phyloP scores from a whole-genome alignment of 37 sponge, comb jelly and placozoan genomes.

The Haliclona indistincta region DNA sequence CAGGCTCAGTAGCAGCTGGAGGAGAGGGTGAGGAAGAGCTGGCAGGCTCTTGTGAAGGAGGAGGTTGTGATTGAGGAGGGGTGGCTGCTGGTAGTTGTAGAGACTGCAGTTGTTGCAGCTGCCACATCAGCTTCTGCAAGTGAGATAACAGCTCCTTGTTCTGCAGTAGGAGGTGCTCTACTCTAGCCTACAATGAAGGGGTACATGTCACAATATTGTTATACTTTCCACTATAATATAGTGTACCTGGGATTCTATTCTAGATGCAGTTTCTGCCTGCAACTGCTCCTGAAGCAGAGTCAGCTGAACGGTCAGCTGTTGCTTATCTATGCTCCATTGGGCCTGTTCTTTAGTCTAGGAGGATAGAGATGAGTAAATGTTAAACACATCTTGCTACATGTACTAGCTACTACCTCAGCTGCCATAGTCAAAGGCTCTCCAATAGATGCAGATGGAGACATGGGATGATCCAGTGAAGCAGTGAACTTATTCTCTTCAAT shows the following conservation, averaged over 20 bases:
- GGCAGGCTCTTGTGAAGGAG: neutral
- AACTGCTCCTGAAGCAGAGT: conserved; percentile 62
- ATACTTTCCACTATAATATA: neutral
- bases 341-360: neutral
- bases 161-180: conserved; percentile 75
- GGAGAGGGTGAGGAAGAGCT: neutral
- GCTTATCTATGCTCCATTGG: conserved; percentile 19
- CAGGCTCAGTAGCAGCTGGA: neutral
- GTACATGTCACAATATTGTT: neutral
- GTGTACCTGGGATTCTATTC: conserved; percentile 81
- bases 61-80: neutral
- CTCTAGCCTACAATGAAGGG: conserved; percentile 53
- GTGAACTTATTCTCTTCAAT: conserved; percentile 58
- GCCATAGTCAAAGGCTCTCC: conserved; percentile 44
- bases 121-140: conserved; percentile 72
- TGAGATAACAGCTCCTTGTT: conserved; percentile 84
- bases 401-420: conserved; percentile 39
- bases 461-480: neutral
- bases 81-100: neutral
- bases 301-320: conserved; percentile 42
- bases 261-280: conserved; percentile 59
- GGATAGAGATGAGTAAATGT: neutral
- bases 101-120: conserved; percentile 56
- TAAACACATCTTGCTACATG: neutral
- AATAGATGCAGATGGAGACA: conserved; percentile 28